phyloP scores from a whole-genome alignment of 1,140 invertebrate species.

The Trissolcus basalis region DNA sequence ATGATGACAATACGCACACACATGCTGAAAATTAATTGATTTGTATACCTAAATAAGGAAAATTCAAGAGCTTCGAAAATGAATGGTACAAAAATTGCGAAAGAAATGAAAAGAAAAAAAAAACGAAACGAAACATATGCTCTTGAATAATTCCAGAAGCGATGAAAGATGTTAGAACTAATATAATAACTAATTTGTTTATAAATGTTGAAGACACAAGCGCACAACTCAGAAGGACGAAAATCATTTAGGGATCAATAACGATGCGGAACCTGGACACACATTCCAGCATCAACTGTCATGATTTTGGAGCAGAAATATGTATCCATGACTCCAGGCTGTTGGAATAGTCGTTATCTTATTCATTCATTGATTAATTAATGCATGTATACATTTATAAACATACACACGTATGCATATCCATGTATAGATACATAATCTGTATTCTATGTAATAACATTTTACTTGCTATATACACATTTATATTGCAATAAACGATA shows the following conservation, averaged over 20 bases:
- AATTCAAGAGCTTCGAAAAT: conserved; percentile 26
- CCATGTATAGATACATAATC: conserved; percentile 47
- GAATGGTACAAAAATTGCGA: too few relatives aligned
- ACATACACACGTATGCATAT: conserved; percentile 13
- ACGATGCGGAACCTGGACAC: conserved; percentile 67
- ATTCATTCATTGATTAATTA: conserved; percentile 64
- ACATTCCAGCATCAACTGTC: conserved; percentile 64
- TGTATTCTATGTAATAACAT: conserved; percentile 66
- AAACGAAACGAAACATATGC: too few relatives aligned
- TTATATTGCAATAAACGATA: conserved; percentile 75
- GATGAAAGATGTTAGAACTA: too few relatives aligned
- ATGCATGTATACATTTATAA: conserved; percentile 37
- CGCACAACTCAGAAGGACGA: conserved; percentile 28
- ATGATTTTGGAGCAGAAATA: conserved; percentile 62
- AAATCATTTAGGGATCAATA: conserved; percentile 50
- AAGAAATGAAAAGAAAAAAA: too few relatives aligned
- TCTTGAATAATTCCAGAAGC: too few relatives aligned
- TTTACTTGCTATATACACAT: conserved; percentile 74
- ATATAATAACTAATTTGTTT: too few relatives aligned
- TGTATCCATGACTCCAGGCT: conserved; percentile 61
- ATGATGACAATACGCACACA: conserved; percentile 49
- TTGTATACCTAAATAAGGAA: conserved; percentile 8
- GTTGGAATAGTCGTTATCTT: conserved; percentile 61
- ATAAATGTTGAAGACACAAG: too few relatives aligned
- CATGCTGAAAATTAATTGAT: conserved; percentile 59